A percentile compares a stretch with the other conserved stretches of the same genome.
These are phyloP conservation scores for Frieseomelitta varia DNA, from an alignment of 1,140 invertebrate genomes.

Conservation along the genomic window DNA sequence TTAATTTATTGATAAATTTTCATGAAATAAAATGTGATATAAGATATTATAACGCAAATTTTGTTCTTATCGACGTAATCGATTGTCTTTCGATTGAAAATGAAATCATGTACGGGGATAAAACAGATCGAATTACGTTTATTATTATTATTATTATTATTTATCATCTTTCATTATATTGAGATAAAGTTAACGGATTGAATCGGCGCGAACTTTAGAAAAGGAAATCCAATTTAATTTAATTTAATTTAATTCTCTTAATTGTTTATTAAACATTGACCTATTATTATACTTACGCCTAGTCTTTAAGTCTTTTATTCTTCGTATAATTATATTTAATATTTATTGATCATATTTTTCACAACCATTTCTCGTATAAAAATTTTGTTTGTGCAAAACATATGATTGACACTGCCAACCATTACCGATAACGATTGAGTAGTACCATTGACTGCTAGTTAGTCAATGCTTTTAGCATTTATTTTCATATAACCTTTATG, in stretches of 20 bases:
- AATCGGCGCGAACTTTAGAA: slow-evolving; percentile 67
- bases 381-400: slow-evolving; percentile 96
- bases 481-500: not conserved
- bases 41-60: not conserved
- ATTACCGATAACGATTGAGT: slow-evolving; percentile 79
- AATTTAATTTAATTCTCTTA: too few relatives aligned
- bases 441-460: too few relatives aligned
- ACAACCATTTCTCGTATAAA: slow-evolving; percentile 96
- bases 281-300: not conserved
- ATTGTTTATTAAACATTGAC: slow-evolving; percentile 37
- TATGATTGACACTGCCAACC: slow-evolving; percentile 97
- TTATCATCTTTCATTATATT: too few relatives aligned
- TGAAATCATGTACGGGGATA: not conserved
- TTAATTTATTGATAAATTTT: not conserved
- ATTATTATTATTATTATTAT: too few relatives aligned
- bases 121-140: too few relatives aligned
- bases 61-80: not conserved
- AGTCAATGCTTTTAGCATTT: too few relatives aligned
- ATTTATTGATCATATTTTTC: slow-evolving; percentile 86
- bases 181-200: not conserved
- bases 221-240: not conserved
- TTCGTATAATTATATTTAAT: slow-evolving; percentile 48
- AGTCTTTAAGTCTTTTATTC: too few relatives aligned
- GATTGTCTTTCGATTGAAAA: not conserved
- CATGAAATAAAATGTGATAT: not conserved